Base-by-base conservation (phyloP, 1,140 invertebrate species). In the Drosophila leontia region DNA sequence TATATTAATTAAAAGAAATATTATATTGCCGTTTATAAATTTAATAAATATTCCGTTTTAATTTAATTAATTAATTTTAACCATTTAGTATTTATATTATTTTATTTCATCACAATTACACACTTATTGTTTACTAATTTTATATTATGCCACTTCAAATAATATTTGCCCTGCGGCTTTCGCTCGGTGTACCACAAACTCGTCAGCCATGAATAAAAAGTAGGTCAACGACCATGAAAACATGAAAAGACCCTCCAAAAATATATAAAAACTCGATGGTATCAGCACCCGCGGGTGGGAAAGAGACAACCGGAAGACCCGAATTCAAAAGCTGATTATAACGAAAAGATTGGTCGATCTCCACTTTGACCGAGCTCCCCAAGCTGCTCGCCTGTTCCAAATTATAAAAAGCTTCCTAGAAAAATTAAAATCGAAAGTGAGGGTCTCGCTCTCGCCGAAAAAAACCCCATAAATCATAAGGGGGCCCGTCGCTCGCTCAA, bases 371-470 rank as follows among this genome's bases (percentile, higher is more conserved):
- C 75, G 34, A 9, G 15, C 55, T 53, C 75, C 78, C 74, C 41
- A 32, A 53, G 76, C 77, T 88, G 85, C 34, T 65, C 85, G 59
- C 85, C 85, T 90, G 85, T 58, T 84, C 67, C 37, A 50, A 85
- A 76, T 82, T 88, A 88, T 88, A 90, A 88, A 79, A 90, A 90
- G 67, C 85, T 88, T 90, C 81, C 85, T 85, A 88, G 80, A 76
- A 88, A 88, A 85, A 74, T 79, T 81, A 7, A 88, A 88, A 90
- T 79, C 85, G 85, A 88, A 85, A 88, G 85, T 88, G 85, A 88
- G 26, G 41, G 41, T 37, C 19, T 39, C 39, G 45, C 34, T 45
- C 41, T 64, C 35, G 39, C 34, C 34, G 9, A 50, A 58, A 45
- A 60, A 32, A 19, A n/a, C 19, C 44, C 41, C 78, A 84, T 90